Percentiles rank a stretch among this genome's conserved stretches.
phyloP scores from a whole-genome alignment of 2,888 invertebrate genomes.

The Crossocerus cetratus region DNA sequence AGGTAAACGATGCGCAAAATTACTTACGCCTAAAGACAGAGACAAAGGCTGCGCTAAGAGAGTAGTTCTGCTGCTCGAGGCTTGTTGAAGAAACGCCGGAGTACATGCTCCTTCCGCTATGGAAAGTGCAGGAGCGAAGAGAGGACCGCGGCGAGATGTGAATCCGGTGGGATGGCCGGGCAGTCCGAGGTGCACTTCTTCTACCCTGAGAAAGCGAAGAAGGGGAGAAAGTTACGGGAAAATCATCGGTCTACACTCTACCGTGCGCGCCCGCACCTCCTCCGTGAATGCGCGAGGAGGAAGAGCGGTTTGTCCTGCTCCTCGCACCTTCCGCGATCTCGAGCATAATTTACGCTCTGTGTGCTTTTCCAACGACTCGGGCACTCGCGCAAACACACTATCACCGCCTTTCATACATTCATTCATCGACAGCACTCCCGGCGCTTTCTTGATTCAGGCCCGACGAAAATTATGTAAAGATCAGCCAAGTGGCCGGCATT shows the following conservation, averaged over 20 bases:
- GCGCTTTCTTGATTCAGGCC: background rate
- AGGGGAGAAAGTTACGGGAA: conserved; percentile 61
- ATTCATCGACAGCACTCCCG: background rate
- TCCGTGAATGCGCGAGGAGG: conserved; percentile 30
- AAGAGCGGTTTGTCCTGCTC: conserved; percentile 21
- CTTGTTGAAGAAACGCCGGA: no score
- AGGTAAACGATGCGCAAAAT: no score
- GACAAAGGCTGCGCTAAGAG: no score
- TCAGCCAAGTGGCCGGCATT: no score
- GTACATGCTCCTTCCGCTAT: no score
- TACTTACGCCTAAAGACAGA: no score
- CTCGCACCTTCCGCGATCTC: conserved; percentile 28
- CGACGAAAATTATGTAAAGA: background rate
- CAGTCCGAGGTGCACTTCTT: conserved; percentile 33
- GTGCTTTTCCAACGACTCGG: background rate
- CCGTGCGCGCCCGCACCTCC: conserved; percentile 19
- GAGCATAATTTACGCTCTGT: conserved; percentile 34
- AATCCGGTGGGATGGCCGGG: conserved; percentile 11
- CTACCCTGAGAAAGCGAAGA: conserved; percentile 56
- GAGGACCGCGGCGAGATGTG: background rate
- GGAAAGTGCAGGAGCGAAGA: conserved; percentile 4
- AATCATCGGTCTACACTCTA: conserved; percentile 43
- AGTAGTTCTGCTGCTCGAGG: no score
- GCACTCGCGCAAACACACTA: no score
- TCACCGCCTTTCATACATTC: no score